These are phyloP conservation scores for Zaprionus ornatus DNA, from an alignment of 1,140 invertebrate genomes.

Conservation along the genomic window DNA sequence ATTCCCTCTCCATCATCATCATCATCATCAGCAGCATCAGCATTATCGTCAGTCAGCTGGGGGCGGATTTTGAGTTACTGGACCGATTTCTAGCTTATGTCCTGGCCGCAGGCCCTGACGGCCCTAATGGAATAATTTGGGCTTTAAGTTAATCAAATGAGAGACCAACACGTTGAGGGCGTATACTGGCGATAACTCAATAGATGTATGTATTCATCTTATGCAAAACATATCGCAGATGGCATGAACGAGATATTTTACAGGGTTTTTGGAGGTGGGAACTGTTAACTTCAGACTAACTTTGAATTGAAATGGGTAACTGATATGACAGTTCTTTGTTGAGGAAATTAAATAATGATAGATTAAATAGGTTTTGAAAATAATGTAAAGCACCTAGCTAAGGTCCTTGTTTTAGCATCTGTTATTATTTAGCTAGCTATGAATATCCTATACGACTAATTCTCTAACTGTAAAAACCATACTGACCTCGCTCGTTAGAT, in stretches of 20 bases:
- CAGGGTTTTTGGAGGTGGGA: background rate
- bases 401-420: no score
- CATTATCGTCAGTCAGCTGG: no score
- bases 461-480: no score
- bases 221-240: conserved; percentile 42
- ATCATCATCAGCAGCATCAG: conserved; percentile 14
- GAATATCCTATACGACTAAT: accelerated
- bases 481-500: accelerated
- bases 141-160: conserved; percentile 63
- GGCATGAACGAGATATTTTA: conserved; percentile 26
- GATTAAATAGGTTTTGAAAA: background rate
- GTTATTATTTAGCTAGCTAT: no score
- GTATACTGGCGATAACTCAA: conserved; percentile 4
- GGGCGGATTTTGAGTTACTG: conserved; percentile 36
- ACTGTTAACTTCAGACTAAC: background rate
- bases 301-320: background rate
- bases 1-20: conserved; percentile 1
- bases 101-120: conserved; percentile 53
- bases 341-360: background rate
- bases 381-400: background rate
- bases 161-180: conserved; percentile 8
- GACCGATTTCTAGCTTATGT: conserved; percentile 44
- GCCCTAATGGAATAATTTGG: conserved; percentile 70
- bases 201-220: conserved; percentile 12
- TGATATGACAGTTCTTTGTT: background rate